phyloP scores from a whole-genome alignment of 2,113 vertebrate genomes.

The Pelodiscus sinensis region DNA sequence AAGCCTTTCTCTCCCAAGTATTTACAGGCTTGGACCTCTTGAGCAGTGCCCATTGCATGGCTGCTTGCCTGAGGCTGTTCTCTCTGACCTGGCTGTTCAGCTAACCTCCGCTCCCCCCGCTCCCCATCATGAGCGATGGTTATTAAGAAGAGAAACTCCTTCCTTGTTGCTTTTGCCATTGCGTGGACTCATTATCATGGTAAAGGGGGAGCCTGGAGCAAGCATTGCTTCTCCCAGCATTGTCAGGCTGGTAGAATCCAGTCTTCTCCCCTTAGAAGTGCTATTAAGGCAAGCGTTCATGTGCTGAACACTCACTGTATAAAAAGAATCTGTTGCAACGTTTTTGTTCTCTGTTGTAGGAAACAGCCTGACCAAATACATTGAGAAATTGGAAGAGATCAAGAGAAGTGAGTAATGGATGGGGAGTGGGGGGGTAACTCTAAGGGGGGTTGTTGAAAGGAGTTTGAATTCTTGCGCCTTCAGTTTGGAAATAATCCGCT shows the following conservation, averaged over 20 bases:
- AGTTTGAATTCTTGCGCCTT: background rate
- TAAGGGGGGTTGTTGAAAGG: fast-evolving
- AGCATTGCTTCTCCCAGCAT: background rate
- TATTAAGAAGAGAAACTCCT: fast-evolving
- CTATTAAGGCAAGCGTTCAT: fast-evolving
- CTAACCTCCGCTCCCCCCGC: too few relatives aligned
- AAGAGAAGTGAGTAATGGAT: slow-evolving; percentile 89
- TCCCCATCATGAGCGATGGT: background rate
- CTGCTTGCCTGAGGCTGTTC: fast-evolving
- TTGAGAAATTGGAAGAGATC: slow-evolving; percentile 91
- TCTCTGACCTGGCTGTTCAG: fast-evolving
- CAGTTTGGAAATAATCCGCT: fast-evolving
- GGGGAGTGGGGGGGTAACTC: background rate
- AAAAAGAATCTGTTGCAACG: background rate
- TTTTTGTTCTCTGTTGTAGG: slow-evolving; percentile 74
- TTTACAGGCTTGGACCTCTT: fast-evolving
- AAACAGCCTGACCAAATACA: slow-evolving; percentile 90
- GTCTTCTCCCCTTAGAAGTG: background rate
- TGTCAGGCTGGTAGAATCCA: background rate
- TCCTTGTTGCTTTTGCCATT: background rate
- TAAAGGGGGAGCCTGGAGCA: background rate
- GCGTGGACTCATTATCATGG: fast-evolving
- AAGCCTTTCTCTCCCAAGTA: fast-evolving
- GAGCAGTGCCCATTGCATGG: background rate
- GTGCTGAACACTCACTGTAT: background rate